phyloP scores from a whole-genome alignment of 2,113 vertebrate species.

The Amphilophus citrinellus region DNA sequence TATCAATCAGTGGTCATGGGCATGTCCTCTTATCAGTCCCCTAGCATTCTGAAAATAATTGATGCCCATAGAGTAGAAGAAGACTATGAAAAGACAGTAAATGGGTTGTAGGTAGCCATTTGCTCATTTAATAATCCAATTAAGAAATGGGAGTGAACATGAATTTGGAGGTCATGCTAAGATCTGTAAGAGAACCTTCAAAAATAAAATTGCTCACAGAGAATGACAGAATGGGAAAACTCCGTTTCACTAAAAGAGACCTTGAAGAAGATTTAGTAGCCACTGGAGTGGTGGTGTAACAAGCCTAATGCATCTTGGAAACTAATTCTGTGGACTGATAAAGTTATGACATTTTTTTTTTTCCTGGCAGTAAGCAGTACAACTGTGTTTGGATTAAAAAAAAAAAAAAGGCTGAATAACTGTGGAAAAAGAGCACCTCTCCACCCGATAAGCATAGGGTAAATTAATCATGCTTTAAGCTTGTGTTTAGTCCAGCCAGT shows the following conservation, averaged over 20 bases:
- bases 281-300: not conserved
- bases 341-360: not conserved
- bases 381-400: not conserved
- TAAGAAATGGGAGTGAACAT: not conserved
- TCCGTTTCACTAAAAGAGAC: not conserved
- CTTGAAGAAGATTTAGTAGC: not conserved
- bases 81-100: not conserved
- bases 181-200: not conserved
- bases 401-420: not conserved
- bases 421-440: not conserved
- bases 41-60: constrained; percentile 7
- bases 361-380: not conserved
- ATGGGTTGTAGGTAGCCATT: not conserved
- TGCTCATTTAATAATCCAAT: not conserved
- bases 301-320: not conserved
- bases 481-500: not conserved
- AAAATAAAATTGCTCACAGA: not conserved
- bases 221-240: not conserved
- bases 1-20: constrained; percentile 13
- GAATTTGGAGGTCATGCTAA: not conserved
- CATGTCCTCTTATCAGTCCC: not conserved
- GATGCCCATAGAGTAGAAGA: not conserved
- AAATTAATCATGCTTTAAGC: not conserved
- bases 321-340: not conserved
- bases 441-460: not conserved